phyloP scores from a whole-genome alignment of 2,888 invertebrate species.

The Himalopsyche tibetana region DNA sequence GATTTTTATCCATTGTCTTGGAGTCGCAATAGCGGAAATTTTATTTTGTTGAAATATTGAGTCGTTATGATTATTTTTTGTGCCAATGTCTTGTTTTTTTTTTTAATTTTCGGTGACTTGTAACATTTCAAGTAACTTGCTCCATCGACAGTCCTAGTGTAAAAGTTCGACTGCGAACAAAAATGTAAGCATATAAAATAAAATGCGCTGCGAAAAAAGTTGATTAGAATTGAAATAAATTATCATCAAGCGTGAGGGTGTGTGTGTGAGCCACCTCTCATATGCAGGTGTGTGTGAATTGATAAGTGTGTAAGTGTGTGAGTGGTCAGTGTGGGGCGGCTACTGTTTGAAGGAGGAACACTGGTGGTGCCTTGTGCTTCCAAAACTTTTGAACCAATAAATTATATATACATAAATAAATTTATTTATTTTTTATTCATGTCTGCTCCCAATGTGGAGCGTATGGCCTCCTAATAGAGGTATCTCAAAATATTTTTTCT shows the following conservation, averaged over 20 bases:
- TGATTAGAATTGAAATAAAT: conserved; percentile 66
- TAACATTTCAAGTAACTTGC: not conserved
- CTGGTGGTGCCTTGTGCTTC: not conserved
- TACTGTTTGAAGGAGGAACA: conserved; percentile 49
- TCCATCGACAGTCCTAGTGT: not conserved
- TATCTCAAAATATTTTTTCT: no score
- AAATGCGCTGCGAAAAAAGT: conserved; percentile 66
- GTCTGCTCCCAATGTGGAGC: no score
- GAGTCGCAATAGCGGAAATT: no score
- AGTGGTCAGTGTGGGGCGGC: conserved; percentile 51
- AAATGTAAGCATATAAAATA: conserved; percentile 65
- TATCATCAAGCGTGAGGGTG: conserved; percentile 63
- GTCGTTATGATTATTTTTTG: no score
- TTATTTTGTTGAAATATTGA: no score
- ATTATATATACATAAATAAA: no score
- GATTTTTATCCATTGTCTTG: no score
- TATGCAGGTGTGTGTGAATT: conserved; percentile 46
- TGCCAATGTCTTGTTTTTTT: no score
- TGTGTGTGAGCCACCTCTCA: conserved; percentile 44
- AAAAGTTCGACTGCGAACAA: conserved; percentile 20
- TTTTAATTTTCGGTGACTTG: not conserved
- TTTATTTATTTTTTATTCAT: no score
- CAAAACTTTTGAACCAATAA: conserved; percentile 19
- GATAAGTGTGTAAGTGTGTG: conserved; percentile 48
- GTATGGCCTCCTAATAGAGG: no score